Conservation (phyloP, 2,797 vertebrate genomes). For the Enteromius anoplus region DNA sequence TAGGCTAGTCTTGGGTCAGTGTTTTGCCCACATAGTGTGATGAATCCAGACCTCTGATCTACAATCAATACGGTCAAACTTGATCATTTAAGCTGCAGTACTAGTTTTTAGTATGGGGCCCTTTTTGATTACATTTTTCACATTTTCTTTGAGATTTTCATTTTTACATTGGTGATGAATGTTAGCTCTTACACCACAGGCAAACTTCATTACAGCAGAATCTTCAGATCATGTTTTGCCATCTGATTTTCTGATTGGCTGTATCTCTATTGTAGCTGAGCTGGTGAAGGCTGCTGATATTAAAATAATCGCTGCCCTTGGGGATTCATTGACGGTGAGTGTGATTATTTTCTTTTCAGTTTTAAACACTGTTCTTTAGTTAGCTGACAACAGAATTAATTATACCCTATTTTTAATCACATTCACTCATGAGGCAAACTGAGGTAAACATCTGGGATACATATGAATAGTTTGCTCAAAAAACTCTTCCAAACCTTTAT, state of each 20-base stretch:
- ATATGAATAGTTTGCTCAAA: neutral
- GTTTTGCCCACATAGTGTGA: neutral
- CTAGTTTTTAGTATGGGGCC: neutral
- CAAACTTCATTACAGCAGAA: neutral
- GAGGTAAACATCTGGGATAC: neutral
- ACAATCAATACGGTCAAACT: no score
- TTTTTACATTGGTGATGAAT: neutral
- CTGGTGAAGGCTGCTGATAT: slow-evolving; percentile 89
- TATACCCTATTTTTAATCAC: neutral
- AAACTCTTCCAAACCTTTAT: neutral
- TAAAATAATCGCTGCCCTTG: slow-evolving; percentile 87
- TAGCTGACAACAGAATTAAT: neutral
- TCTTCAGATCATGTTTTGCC: neutral
- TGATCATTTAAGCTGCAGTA: neutral
- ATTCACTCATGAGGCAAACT: neutral
- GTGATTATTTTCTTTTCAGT: neutral
- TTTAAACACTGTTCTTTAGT: slow-evolving; percentile 4
- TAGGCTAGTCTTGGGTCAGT: slow-evolving; percentile 50
- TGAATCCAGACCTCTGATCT: neutral
- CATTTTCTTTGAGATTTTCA: neutral
- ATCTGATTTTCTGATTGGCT: neutral
- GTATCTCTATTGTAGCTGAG: slow-evolving; percentile 80
- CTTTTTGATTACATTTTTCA: neutral
- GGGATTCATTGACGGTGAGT: slow-evolving; percentile 93
- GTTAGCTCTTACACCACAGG: neutral